Evolutionary conservation across 2,113 vertebrate genomes (phyloP).

Genomic region (Urocitellus parryii): DNA sequence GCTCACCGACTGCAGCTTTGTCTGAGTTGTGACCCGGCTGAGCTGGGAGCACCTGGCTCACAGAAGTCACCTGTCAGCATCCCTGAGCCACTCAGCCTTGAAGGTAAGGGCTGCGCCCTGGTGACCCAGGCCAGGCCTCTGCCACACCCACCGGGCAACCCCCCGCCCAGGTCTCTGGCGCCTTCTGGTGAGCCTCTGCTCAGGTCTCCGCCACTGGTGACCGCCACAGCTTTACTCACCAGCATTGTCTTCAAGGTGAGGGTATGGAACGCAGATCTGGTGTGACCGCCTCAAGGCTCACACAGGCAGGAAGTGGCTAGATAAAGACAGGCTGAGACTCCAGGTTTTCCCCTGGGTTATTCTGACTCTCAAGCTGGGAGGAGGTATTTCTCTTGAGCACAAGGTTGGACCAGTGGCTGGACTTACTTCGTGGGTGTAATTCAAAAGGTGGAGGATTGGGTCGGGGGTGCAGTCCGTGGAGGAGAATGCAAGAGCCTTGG

Average conservation of each 20-base stretch:
- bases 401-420: background rate
- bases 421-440: background rate
- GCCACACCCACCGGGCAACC: background rate
- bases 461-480: background rate
- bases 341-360: background rate
- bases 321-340: background rate
- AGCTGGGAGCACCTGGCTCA: background rate
- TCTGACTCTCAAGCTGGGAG: background rate
- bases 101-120: background rate
- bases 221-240: background rate
- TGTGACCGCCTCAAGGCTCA: background rate
- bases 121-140: background rate
- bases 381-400: background rate
- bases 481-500: background rate
- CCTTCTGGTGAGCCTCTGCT: background rate
- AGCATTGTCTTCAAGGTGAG: background rate
- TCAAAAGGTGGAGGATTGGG: background rate
- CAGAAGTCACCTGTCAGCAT: background rate
- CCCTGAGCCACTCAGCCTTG: background rate
- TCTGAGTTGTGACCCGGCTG: background rate
- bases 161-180: no score
- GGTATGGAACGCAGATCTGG: background rate
- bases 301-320: background rate
- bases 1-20: rapidly evolving
- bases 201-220: background rate